Conservation (phyloP, 92 coral and sea anemone genomes). For the Plumapathes pennacea region DNA sequence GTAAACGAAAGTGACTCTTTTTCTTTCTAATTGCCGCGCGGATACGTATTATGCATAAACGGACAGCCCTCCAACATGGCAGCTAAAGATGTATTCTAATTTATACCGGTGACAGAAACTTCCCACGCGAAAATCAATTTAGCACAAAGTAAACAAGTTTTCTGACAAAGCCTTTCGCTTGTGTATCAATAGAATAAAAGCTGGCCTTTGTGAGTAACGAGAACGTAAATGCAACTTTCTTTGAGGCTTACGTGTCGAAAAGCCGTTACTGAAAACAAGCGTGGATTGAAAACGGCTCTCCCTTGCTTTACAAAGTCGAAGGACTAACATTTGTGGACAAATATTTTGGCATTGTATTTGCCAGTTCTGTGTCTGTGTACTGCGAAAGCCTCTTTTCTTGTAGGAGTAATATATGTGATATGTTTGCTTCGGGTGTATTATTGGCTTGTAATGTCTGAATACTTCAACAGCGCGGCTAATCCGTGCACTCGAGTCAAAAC, state of each 20-base stretch:
- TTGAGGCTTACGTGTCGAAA: too few relatives aligned
- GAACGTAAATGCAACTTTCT: too few relatives aligned
- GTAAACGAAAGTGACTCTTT: constrained; percentile 55
- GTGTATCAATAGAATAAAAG: constrained; percentile 6
- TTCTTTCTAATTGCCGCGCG: constrained; percentile 74
- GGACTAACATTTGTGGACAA: constrained; percentile 55
- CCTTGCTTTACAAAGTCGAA: constrained; percentile 9
- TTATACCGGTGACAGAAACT: constrained; percentile 48
- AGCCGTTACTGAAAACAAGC: too few relatives aligned
- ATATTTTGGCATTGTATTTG: constrained; percentile 69
- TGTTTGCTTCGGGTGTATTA: constrained; percentile 45
- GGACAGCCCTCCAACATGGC: constrained; percentile 47
- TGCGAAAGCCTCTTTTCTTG: constrained; percentile 62
- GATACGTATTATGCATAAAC: constrained; percentile 86
- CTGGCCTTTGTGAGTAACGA: too few relatives aligned
- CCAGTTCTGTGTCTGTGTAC: constrained; percentile 49
- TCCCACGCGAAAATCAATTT: constrained; percentile 74
- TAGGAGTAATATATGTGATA: constrained; percentile 40
- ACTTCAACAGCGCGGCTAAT: constrained; percentile 6
- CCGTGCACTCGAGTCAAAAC: constrained; percentile 6
- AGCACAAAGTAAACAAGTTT: constrained; percentile 59
- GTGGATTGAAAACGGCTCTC: constrained; percentile 5
- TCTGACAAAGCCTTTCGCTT: constrained; percentile 45
- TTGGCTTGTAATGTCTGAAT: constrained; percentile 20
- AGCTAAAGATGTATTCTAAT: constrained; percentile 55